phyloP scores from a whole-genome alignment of 2,888 invertebrate species.

The Atethmia centrago region DNA sequence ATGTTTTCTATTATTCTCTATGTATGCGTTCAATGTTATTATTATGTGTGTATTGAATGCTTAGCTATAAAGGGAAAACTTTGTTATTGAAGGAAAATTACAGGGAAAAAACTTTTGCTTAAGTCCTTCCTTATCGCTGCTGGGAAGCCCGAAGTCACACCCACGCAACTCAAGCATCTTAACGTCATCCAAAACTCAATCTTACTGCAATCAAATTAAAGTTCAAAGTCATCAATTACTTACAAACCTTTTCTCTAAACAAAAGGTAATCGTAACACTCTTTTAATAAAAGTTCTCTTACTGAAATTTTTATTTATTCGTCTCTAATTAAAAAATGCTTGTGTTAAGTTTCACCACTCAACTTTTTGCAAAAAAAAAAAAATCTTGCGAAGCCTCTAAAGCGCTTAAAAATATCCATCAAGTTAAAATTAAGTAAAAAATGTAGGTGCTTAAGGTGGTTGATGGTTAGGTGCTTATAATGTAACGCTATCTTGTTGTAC shows the following conservation, averaged over 20 bases:
- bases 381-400: slow-evolving; percentile 43
- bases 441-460: no score
- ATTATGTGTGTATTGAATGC: neutral
- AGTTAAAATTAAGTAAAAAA: slow-evolving; percentile 46
- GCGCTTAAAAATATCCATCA: slow-evolving; percentile 43
- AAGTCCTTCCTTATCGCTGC: neutral
- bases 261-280: slow-evolving; percentile 23
- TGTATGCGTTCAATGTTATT: neutral
- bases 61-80: neutral
- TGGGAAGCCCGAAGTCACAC: neutral
- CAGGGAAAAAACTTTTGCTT: slow-evolving; percentile 8
- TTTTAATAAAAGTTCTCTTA: slow-evolving; percentile 12
- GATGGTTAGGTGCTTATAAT: no score
- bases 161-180: neutral
- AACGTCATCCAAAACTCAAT: slow-evolving; percentile 1
- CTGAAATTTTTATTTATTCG: slow-evolving; percentile 20
- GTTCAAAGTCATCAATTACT: slow-evolving; percentile 11
- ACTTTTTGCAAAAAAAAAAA: slow-evolving; percentile 48
- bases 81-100: slow-evolving; percentile 21
- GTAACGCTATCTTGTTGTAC: slow-evolving; percentile 7
- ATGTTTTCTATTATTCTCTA: neutral
- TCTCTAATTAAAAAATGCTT: slow-evolving; percentile 52
- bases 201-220: neutral
- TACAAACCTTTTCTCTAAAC: slow-evolving; percentile 11
- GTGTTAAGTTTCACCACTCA: slow-evolving; percentile 44